Percentiles rank a stretch among this genome's conserved stretches.
These are phyloP conservation scores for Homarus gammarus DNA, from an alignment of 2,888 invertebrate species.

Conservation along the genomic window DNA sequence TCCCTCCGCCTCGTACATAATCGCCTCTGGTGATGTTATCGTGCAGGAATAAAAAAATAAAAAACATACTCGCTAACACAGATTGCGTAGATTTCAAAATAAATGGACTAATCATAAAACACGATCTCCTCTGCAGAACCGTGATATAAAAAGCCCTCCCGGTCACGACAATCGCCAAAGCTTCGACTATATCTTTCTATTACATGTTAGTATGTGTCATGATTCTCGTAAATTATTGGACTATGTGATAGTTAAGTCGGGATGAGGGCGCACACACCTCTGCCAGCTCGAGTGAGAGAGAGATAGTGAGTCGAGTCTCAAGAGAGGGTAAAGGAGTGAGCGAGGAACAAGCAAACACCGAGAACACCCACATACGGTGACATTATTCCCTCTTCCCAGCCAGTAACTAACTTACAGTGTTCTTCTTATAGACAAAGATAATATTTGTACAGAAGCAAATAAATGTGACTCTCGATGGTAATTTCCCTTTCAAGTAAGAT, in stretches of 20 bases:
- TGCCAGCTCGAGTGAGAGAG: neutral
- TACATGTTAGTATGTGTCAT: constrained; percentile 16
- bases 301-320: neutral
- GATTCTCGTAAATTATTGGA: constrained; percentile 24
- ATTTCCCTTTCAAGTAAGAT: no score
- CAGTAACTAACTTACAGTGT: no score
- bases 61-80: neutral
- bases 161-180: constrained; percentile 3
- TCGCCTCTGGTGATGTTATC: neutral
- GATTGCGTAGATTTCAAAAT: constrained; percentile 1
- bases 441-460: no score
- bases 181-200: constrained; percentile 20
- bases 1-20: neutral
- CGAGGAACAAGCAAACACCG: no score
- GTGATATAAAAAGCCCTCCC: constrained; percentile 13
- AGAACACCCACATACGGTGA: no score
- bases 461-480: no score
- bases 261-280: neutral
- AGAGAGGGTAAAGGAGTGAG: neutral
- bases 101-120: constrained; percentile 17
- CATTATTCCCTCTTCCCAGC: no score
- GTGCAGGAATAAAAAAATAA: neutral
- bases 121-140: constrained; percentile 15
- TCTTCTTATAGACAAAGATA: no score
- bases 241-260: constrained; percentile 23